Evolutionary conservation across 2,113 vertebrate species (phyloP).

Genomic region (Ptychochromis oligacanthus): DNA sequence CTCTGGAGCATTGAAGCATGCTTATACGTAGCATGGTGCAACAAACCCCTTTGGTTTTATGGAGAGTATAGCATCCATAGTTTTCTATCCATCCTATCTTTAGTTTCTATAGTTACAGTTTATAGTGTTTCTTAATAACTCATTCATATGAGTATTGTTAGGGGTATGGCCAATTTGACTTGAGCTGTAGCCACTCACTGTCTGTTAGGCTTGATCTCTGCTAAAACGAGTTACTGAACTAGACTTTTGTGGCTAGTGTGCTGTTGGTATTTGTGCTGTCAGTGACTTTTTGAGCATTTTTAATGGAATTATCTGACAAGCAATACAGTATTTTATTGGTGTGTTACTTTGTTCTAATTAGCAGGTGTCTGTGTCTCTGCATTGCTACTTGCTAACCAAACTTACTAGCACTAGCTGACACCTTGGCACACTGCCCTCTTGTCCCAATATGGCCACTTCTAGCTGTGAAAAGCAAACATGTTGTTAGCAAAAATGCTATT

Average conservation of each 20-base stretch:
- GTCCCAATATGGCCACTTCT: not conserved
- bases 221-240: not conserved
- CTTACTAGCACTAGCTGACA: not conserved
- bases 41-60: too few species aligned
- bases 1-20: not conserved
- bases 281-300: not conserved
- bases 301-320: not conserved
- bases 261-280: not conserved
- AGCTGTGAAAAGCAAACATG: not conserved
- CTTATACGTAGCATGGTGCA: not conserved
- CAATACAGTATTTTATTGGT: not conserved
- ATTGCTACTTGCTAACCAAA: not conserved
- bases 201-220: too few species aligned
- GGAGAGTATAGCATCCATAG: too few species aligned
- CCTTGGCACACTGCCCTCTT: not conserved
- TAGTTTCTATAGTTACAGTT: too few species aligned
- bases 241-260: not conserved
- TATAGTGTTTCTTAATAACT: too few species aligned
- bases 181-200: not conserved
- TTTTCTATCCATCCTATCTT: too few species aligned
- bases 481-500: not conserved
- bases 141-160: too few species aligned
- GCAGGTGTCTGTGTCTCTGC: not conserved
- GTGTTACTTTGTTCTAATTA: not conserved
- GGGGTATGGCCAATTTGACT: not conserved